A percentile compares a stretch with the other conserved stretches of the same genome.
Conservation (phyloP, 2,888 invertebrate species). For the Celastrina argiolus region DNA sequence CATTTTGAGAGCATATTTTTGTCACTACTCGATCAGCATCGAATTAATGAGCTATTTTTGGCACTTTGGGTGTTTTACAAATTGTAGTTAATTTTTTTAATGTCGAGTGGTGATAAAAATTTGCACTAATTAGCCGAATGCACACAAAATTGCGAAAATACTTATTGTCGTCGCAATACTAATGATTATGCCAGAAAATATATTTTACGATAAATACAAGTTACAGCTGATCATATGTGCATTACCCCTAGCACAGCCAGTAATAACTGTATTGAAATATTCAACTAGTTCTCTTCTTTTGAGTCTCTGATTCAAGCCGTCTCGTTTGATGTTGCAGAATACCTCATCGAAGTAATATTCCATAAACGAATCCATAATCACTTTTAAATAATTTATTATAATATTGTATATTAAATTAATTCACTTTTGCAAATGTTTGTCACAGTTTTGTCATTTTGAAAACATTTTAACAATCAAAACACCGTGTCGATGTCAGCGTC, state of each 20-base stretch:
- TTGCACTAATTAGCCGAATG: too few relatives aligned
- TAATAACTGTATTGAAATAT: conserved; percentile 87
- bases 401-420: not conserved
- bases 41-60: too few relatives aligned
- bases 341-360: conserved; percentile 88
- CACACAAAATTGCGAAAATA: too few relatives aligned
- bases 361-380: conserved; percentile 85
- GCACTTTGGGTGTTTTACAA: too few relatives aligned
- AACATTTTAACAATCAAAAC: not conserved
- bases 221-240: too few relatives aligned
- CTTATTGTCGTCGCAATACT: too few relatives aligned
- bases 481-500: conserved; percentile 1
- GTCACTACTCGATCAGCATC: too few relatives aligned
- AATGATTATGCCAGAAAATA: too few relatives aligned
- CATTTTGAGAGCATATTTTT: too few relatives aligned
- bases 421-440: not conserved
- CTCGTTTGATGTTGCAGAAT: conserved; percentile 84
- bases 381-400: conserved; percentile 1
- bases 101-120: too few relatives aligned
- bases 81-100: too few relatives aligned
- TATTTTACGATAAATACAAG: too few relatives aligned
- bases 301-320: conserved; percentile 83
- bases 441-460: not conserved
- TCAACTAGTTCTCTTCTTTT: conserved; percentile 85
- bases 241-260: conserved; percentile 82